Evolutionary conservation across 1,140 invertebrate species (phyloP).

Genomic region (Drosophila santomea): DNA sequence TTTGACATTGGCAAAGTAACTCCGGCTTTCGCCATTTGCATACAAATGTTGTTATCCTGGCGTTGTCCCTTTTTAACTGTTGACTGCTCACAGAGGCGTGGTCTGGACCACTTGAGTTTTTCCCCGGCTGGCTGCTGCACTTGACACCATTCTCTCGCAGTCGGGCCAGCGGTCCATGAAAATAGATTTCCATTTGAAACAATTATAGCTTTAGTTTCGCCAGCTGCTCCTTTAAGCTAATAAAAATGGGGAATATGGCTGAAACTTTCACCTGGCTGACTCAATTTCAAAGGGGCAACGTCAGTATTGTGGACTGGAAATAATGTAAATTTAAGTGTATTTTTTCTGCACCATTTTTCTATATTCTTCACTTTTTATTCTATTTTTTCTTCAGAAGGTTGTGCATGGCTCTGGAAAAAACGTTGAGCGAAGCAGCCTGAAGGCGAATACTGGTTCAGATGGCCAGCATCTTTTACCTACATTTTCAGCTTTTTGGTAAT

Average conservation of each 20-base stretch:
- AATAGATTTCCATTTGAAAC: conserved; percentile 43
- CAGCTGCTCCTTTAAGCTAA: conserved; percentile 37
- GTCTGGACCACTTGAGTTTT: conserved; percentile 19
- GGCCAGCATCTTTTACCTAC: conserved; percentile 14
- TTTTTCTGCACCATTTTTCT: conserved; percentile 59
- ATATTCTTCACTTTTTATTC: conserved; percentile 29
- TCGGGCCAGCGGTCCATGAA: conserved; percentile 27
- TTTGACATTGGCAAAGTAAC: conserved; percentile 52
- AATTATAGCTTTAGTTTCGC: conserved; percentile 50
- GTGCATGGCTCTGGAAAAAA: conserved; percentile 77
- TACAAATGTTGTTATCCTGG: conserved; percentile 62
- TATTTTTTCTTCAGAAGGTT: conserved; percentile 40
- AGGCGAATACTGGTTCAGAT: conserved; percentile 25
- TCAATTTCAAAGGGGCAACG: conserved; percentile 38
- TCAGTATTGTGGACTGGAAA: conserved; percentile 68
- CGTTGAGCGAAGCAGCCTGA: conserved; percentile 58
- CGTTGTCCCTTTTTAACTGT: conserved; percentile 62
- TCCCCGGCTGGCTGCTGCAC: conserved; percentile 30
- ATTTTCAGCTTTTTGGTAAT: conserved; percentile 32
- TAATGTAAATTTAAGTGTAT: conserved; percentile 79
- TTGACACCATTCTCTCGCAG: conserved; percentile 58
- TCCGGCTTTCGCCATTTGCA: conserved; percentile 56
- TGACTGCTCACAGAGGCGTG: conserved; percentile 52
- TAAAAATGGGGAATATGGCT: conserved; percentile 18
- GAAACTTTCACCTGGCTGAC: conserved; percentile 47